Evolutionary conservation across 2,888 invertebrate species (phyloP).

Genomic region (Chrysolina oricalcia): DNA sequence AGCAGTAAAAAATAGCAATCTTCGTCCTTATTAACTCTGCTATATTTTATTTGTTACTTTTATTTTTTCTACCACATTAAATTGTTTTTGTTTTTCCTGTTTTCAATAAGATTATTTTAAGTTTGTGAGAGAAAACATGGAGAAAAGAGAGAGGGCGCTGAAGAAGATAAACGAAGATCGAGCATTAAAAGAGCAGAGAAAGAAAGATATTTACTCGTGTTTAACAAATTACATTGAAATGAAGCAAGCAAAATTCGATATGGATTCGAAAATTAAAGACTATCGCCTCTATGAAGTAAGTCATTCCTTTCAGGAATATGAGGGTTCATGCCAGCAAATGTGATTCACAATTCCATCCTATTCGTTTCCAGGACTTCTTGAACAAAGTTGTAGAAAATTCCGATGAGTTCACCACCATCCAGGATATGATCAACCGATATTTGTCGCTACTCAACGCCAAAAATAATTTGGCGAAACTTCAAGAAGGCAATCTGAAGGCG

Average conservation of each 20-base stretch:
- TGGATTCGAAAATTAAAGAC: constrained; percentile 76
- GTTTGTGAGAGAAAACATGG: constrained; percentile 79
- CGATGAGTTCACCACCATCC: constrained; percentile 75
- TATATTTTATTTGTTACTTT: background rate
- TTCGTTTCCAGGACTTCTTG: constrained; percentile 73
- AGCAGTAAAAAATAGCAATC: no score
- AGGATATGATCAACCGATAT: constrained; percentile 78
- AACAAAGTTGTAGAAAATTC: constrained; percentile 75
- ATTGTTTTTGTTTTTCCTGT: background rate
- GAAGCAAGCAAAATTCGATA: constrained; percentile 42
- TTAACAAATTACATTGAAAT: constrained; percentile 38
- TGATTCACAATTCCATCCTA: background rate
- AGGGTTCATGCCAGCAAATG: background rate
- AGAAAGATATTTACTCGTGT: constrained; percentile 68
- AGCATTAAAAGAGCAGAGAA: constrained; percentile 72
- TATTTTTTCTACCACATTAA: background rate
- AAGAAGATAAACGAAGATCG: constrained; percentile 76
- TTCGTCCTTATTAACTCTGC: no score
- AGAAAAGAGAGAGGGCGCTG: constrained; percentile 78
- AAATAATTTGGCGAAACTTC: constrained; percentile 75
- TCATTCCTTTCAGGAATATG: background rate
- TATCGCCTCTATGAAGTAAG: constrained; percentile 76
- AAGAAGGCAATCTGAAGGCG: constrained; percentile 72
- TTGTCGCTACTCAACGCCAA: constrained; percentile 78
- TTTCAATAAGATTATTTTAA: constrained; percentile 54